phyloP scores from a whole-genome alignment of 2,888 invertebrate genomes.

The Agrochola circellaris region DNA sequence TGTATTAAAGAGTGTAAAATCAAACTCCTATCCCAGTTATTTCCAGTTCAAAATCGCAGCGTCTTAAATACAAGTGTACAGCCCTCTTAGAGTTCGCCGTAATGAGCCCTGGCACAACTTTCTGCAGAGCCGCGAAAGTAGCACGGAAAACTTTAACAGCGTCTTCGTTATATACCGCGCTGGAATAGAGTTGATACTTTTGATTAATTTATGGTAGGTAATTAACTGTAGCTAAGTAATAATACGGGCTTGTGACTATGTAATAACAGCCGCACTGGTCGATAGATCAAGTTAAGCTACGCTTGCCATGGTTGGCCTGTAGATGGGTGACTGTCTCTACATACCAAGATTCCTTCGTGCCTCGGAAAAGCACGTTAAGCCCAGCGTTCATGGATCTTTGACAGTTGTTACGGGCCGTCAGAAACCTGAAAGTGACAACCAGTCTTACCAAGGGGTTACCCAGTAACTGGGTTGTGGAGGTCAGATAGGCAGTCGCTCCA shows the following conservation, averaged over 20 bases:
- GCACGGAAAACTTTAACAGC: conserved; percentile 91
- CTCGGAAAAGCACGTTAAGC: background rate
- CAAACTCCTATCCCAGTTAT: too few species aligned
- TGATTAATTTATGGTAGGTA: conserved; percentile 34
- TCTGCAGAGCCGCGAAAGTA: conserved; percentile 75
- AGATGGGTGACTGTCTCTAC: background rate
- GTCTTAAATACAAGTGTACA: conserved; percentile 69
- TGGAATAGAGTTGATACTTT: conserved; percentile 76
- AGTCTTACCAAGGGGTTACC: background rate
- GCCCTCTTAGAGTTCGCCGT: conserved; percentile 71
- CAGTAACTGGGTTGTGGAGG: too few species aligned
- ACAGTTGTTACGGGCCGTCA: background rate
- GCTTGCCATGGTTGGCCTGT: background rate
- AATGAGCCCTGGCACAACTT: conserved; percentile 86
- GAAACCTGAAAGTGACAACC: background rate
- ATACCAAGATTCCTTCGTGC: background rate
- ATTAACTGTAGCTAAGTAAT: conserved; percentile 1
- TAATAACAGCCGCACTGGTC: background rate
- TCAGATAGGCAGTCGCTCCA: too few species aligned
- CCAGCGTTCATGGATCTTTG: background rate
- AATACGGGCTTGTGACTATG: background rate
- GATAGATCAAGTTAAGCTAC: background rate
- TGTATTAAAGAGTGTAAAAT: too few species aligned
- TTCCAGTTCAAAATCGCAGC: conserved; percentile 49
- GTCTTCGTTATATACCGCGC: conserved; percentile 80